Evolutionary conservation across 2,888 invertebrate genomes (phyloP), one percentile per base, ranked within the genome.

Genomic region (Aphidius colemani): DNA sequence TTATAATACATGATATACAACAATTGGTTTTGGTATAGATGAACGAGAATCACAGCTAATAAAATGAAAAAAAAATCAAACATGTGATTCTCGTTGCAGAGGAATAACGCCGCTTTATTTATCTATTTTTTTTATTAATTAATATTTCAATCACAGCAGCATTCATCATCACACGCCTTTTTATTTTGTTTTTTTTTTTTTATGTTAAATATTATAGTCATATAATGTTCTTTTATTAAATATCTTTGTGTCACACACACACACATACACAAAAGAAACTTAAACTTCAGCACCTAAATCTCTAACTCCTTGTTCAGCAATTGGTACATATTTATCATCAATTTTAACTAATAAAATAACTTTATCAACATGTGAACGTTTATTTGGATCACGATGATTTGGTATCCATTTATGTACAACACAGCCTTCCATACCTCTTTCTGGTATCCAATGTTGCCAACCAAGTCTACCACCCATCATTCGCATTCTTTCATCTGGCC

Each of bases 401-500:
- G 97, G 98, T 46, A 90, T 88, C 97, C 98, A 98, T 71, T 92
- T 91, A 83, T 98, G 97, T 8, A 97, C 95, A 61, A 95, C 92
- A 87, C 91, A 86, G 66, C 97, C 97, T 74, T 95, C 95, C 95
- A 96, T 96, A 8, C 96, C 96, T 10, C 90, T 89, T 70, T 89
- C 87, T 0, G 97, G 96, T 68, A 91, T 87, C 96, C 97, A 97
- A 73, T 90, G 89, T 70, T 90, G 89, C 98, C 97, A 98, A 72
- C 89, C 89, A 55, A 92, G 91, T 69, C 94, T 86, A 0, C 97
- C 96, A 0, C 97, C 97, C 69, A 91, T 87, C 67, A 89, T 88
- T 61, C 95, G 84, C 91, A 95, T 94, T 59, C 88, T 88, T 79
- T 96, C 96, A 72, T 91, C 91, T 0, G 98, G 98, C 98, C 98